A percentile compares a stretch with the other conserved stretches of the same genome.
These are phyloP conservation scores for Halocynthia roretzi DNA, from an alignment of 23 tunicate genomes.

Conservation along the genomic window DNA sequence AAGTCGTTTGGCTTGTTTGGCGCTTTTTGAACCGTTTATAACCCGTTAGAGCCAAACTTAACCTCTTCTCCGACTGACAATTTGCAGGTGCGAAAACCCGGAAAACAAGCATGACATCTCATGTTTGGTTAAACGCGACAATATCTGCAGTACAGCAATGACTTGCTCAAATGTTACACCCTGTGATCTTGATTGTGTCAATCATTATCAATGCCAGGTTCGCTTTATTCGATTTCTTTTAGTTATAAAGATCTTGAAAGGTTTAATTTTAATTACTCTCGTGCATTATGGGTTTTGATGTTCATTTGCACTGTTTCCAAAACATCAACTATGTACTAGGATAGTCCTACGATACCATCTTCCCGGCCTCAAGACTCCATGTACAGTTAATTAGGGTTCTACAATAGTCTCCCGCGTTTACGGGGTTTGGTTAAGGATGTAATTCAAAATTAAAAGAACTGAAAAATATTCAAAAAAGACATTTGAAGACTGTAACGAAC, in stretches of 20 bases:
- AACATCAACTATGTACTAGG: neutral
- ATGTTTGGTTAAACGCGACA: constrained; percentile 32
- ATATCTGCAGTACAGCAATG: constrained; percentile 36
- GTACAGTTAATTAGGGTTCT: no score
- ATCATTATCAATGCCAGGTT: constrained; percentile 29
- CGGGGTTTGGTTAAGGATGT: neutral
- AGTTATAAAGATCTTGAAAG: neutral
- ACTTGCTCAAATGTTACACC: constrained; percentile 55
- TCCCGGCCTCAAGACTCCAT: no score
- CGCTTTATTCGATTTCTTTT: neutral
- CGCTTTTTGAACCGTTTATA: no score
- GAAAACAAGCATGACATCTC: constrained; percentile 17
- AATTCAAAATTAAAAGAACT: neutral
- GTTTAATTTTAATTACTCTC: neutral
- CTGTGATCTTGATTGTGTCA: constrained; percentile 50
- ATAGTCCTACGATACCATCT: neutral
- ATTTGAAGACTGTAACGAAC: neutral
- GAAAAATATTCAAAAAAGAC: neutral
- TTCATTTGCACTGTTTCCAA: no score
- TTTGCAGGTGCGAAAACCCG: constrained; percentile 39
- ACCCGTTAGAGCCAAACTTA: neutral
- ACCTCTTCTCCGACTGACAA: neutral
- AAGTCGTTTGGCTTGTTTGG: no score
- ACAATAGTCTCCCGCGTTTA: no score
- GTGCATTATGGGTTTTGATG: no score